Evolutionary conservation across 2,113 vertebrate species (phyloP).

Genomic region (Larimichthys polyactis): DNA sequence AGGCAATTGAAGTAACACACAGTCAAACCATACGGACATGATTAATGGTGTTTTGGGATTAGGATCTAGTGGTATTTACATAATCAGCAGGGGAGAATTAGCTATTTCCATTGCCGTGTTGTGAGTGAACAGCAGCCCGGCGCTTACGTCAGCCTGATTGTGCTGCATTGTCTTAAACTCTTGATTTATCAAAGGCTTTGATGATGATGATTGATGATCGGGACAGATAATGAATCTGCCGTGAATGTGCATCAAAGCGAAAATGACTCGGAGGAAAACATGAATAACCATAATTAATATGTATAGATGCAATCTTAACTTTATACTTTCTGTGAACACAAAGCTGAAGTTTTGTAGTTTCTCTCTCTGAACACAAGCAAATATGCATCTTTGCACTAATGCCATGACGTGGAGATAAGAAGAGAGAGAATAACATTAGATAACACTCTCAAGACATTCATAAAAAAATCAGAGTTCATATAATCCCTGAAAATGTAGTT

Average conservation of each 20-base stretch:
- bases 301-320: background rate
- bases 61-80: slow-evolving; percentile 76
- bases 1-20: slow-evolving; percentile 73
- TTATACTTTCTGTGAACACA: background rate
- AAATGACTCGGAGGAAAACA: background rate
- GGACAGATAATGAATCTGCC: slow-evolving; percentile 39
- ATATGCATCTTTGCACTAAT: background rate
- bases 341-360: background rate
- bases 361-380: background rate
- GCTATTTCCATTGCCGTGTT: slow-evolving; percentile 44
- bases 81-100: slow-evolving; percentile 69
- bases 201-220: slow-evolving; percentile 50
- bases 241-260: slow-evolving; percentile 20
- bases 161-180: slow-evolving; percentile 43
- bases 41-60: slow-evolving; percentile 79
- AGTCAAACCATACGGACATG: slow-evolving; percentile 70
- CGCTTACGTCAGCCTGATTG: slow-evolving; percentile 55
- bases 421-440: background rate
- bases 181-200: slow-evolving; percentile 54
- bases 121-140: slow-evolving; percentile 30
- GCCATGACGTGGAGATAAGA: no score
- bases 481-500: no score
- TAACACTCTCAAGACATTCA: background rate
- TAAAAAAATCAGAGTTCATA: no score
- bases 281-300: slow-evolving; percentile 16